Evolutionary conservation across 2,113 vertebrate species (phyloP), one percentile per base, ranked within the genome.

Genomic region (Neogale vison): DNA sequence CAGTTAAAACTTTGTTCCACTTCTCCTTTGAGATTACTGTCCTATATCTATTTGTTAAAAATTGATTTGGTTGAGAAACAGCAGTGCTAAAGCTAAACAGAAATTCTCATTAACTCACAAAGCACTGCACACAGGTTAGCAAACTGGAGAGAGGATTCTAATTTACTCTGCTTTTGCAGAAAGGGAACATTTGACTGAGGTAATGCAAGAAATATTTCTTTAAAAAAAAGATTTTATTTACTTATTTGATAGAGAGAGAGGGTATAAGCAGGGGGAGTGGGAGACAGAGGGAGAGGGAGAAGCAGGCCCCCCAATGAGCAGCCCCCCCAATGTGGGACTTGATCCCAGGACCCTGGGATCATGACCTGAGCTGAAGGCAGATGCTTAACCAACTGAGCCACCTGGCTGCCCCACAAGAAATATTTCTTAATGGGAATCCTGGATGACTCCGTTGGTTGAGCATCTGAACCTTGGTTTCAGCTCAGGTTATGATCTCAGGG

Each of bases 11-110:
- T 88, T 42, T 65, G 31, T 80, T 94, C 77, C 21, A 3, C 80
- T 81, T 96, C 77, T 81, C 85, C 79, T 88, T 36, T 97, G 45
- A 85, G 45, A 50, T 45, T 74, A 86, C 42, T 42, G 50, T 34
- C 63, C 52, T 72, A n/a, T 45, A 5, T 65, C 63, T 74, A 42
- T 74, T 84, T 65, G 59, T 57, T 90, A 83, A 94, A 97, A 90
- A 65, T 39, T 26, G 15, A 80, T 91, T 85, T 92, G 42, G 69
- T 34, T 88, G 52, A 87, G 90, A 84, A 63, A 55, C 0, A 52
- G 31, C 14, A 63, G 57, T 24, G 34, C 42, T 85, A 83, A 96
- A 84, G 50, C 13, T 74, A 95, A 79, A 34, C 26, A 31, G 47
- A 59, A 45, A 71, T 81, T 14, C 15, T 42, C 74, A 77, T 47